phyloP scores from a whole-genome alignment of 2,797 vertebrate species.

The Yasuhikotakia modesta region DNA sequence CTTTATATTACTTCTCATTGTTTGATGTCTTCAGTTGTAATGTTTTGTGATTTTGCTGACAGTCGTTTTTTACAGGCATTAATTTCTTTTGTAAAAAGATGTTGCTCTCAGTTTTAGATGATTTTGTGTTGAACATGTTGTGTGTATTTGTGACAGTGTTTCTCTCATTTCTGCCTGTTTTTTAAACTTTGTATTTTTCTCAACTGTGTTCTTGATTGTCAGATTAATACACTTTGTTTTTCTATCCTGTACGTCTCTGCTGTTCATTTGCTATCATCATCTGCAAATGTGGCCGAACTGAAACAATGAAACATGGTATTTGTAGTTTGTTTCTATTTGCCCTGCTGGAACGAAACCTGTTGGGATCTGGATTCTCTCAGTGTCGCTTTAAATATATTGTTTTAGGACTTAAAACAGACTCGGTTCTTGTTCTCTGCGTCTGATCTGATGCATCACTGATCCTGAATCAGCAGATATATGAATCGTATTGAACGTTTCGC shows the following conservation, averaged over 20 bases:
- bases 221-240: background rate
- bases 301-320: background rate
- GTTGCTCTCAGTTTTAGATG: background rate
- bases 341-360: background rate
- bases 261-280: background rate
- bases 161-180: background rate
- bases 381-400: background rate
- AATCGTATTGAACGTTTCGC: no score
- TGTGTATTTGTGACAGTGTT: background rate
- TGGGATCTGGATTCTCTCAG: background rate
- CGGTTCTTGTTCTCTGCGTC: background rate
- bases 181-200: background rate
- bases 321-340: background rate
- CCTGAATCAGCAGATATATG: no score
- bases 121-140: background rate
- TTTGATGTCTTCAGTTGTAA: no score
- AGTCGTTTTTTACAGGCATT: background rate
- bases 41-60: background rate
- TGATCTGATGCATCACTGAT: no score
- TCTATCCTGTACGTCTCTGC: background rate
- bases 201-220: background rate
- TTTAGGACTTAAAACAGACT: background rate
- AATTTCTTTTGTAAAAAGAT: background rate
- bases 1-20: background rate
- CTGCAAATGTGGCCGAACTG: no score